Evolutionary conservation across 2,797 vertebrate genomes (phyloP).

Genomic region (Tenualosa thibaudeaui): DNA sequence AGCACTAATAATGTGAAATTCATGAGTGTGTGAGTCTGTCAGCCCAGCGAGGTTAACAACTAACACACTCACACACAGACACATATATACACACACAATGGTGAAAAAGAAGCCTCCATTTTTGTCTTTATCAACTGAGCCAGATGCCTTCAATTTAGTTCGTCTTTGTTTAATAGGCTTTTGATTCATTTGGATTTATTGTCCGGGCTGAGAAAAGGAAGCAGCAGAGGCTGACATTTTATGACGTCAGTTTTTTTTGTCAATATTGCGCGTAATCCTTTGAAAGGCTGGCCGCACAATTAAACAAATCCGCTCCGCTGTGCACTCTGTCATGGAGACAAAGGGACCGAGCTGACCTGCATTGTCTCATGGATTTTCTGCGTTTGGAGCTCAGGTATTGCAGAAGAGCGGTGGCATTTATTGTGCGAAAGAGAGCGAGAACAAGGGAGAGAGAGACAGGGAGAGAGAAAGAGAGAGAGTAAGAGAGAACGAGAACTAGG

Average conservation of each 20-base stretch:
- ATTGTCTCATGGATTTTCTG: slow-evolving; percentile 12
- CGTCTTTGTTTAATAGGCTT: slow-evolving; percentile 47
- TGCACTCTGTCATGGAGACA: slow-evolving; percentile 36
- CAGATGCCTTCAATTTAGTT: slow-evolving; percentile 50
- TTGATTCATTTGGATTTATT: slow-evolving; percentile 55
- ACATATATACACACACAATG: neutral
- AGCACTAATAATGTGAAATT: slow-evolving; percentile 55
- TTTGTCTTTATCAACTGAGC: slow-evolving; percentile 52
- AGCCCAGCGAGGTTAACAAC: slow-evolving; percentile 52
- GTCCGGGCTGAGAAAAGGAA: slow-evolving; percentile 36
- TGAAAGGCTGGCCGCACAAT: slow-evolving; percentile 41
- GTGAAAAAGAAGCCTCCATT: neutral
- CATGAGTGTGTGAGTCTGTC: slow-evolving; percentile 42
- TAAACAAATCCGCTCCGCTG: slow-evolving; percentile 26
- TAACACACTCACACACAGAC: neutral
- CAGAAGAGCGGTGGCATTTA: neutral
- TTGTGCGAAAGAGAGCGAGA: neutral
- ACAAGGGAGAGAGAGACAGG: neutral
- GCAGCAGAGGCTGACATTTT: slow-evolving; percentile 47
- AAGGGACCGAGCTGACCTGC: slow-evolving; percentile 9
- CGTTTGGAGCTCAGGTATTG: slow-evolving; percentile 5
- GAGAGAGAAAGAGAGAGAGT: neutral
- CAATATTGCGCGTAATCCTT: slow-evolving; percentile 43
- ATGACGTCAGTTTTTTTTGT: slow-evolving; percentile 39
- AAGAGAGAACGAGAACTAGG: neutral